phyloP scores from a whole-genome alignment of 2,888 invertebrate genomes.

The Nephrocerus scutellatus region DNA sequence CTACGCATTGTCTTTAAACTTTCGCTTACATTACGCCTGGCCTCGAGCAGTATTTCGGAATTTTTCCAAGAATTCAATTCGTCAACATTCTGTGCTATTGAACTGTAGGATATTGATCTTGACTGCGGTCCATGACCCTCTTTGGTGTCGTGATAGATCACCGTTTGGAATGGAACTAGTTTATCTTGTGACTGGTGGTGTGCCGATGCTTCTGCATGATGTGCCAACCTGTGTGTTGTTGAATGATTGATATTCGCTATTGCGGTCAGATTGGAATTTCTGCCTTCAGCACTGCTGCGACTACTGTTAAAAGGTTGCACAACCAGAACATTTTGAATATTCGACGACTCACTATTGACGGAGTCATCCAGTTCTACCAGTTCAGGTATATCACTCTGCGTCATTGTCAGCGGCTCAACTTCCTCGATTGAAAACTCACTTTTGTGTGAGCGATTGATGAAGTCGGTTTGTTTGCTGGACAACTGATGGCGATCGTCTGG shows the following conservation, averaged over 20 bases:
- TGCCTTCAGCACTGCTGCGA: constrained; percentile 11
- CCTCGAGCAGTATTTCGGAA: constrained; percentile 37
- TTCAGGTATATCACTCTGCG: constrained; percentile 18
- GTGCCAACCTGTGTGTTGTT: not conserved
- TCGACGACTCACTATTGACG: constrained; percentile 39
- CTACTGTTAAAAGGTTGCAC: constrained; percentile 21
- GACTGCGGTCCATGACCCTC: constrained; percentile 43
- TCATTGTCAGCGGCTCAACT: constrained; percentile 50
- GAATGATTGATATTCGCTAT: constrained; percentile 14
- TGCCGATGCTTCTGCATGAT: constrained; percentile 20
- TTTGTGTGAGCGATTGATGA: constrained; percentile 51
- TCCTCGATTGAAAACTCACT: constrained; percentile 56
- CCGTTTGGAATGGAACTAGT: constrained; percentile 50
- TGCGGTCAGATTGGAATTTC: constrained; percentile 9
- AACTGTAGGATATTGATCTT: constrained; percentile 52
- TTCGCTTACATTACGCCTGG: constrained; percentile 41
- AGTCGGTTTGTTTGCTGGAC: constrained; percentile 24
- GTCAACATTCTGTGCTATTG: constrained; percentile 47
- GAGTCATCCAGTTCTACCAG: constrained; percentile 33
- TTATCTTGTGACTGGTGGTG: constrained; percentile 34
- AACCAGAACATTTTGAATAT: constrained; percentile 42
- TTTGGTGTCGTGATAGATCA: constrained; percentile 50
- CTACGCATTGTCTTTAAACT: constrained; percentile 32
- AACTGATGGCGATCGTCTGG: constrained; percentile 10
- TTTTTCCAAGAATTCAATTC: constrained; percentile 36